Evolutionary conservation across 2,888 invertebrate genomes (phyloP).

Genomic region (Lasioglossum oenotherae): DNA sequence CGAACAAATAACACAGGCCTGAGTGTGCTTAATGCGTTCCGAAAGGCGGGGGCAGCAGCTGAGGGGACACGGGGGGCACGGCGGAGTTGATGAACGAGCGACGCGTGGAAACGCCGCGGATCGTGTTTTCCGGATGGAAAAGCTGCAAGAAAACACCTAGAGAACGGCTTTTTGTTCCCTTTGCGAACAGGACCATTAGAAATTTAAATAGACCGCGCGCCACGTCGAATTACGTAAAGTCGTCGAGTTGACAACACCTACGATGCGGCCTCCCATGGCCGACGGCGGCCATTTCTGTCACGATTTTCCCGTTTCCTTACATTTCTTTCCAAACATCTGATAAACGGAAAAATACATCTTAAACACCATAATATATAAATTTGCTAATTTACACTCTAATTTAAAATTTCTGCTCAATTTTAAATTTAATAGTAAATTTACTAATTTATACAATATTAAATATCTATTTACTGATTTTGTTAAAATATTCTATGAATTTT

Average conservation of each 20-base stretch:
- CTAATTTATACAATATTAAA: no score
- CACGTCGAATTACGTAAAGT: conserved; percentile 30
- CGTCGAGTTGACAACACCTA: background rate
- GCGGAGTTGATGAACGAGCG: conserved; percentile 46
- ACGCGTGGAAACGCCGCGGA: conserved; percentile 38
- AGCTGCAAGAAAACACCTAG: conserved; percentile 9
- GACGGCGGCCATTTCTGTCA: background rate
- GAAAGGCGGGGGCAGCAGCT: conserved; percentile 9
- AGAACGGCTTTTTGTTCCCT: conserved; percentile 14
- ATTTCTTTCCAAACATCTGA: background rate
- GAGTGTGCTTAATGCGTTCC: conserved; percentile 37
- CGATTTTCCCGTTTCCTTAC: background rate
- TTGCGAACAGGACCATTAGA: conserved; percentile 16
- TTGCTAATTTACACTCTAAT: no score
- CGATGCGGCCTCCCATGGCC: conserved; percentile 2
- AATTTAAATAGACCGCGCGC: conserved; percentile 38
- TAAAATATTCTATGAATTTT: background rate
- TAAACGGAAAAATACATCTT: background rate
- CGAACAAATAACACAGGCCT: conserved; percentile 55
- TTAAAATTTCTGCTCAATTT: no score
- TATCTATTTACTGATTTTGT: background rate
- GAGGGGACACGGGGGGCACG: background rate
- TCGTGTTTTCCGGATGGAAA: conserved; percentile 39
- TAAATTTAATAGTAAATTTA: no score
- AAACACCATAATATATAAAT: no score